phyloP scores from a whole-genome alignment of 2,797 vertebrate genomes.

The Clarias fuscus region DNA sequence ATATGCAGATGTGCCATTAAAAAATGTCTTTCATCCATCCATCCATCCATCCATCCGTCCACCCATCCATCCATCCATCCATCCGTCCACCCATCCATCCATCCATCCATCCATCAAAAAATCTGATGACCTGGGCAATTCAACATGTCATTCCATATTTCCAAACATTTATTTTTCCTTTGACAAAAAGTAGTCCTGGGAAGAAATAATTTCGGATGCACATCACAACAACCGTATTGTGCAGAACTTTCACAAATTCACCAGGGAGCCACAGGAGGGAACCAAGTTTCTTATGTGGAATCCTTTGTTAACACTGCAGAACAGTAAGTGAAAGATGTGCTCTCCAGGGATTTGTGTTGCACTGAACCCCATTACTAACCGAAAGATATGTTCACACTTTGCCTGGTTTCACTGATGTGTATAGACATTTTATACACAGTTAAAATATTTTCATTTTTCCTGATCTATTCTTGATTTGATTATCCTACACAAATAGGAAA shows the following conservation, averaged over 20 bases:
- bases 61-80: background rate
- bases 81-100: background rate
- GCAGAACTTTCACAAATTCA: slow-evolving; percentile 21
- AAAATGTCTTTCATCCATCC: background rate
- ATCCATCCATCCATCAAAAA: background rate
- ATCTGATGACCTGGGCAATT: background rate
- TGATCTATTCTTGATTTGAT: background rate
- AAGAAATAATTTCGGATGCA: background rate
- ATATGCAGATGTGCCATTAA: too few species aligned
- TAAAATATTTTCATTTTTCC: background rate
- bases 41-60: background rate
- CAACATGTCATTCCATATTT: background rate
- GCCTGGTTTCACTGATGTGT: background rate
- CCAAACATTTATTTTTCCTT: background rate
- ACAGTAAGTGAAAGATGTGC: slow-evolving; percentile 17
- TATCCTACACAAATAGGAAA: background rate
- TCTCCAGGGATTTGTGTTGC: background rate
- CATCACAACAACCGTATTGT: background rate
- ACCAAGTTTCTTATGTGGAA: slow-evolving; percentile 19
- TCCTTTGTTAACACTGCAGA: slow-evolving; percentile 26
- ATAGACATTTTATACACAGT: background rate
- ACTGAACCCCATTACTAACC: slow-evolving; percentile 16
- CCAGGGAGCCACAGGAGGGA: slow-evolving; percentile 29
- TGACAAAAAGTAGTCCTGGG: background rate
- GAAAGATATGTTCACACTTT: background rate